phyloP scores from a whole-genome alignment of 92 coral and sea anemone genomes.

The Parazoanthus darwini region DNA sequence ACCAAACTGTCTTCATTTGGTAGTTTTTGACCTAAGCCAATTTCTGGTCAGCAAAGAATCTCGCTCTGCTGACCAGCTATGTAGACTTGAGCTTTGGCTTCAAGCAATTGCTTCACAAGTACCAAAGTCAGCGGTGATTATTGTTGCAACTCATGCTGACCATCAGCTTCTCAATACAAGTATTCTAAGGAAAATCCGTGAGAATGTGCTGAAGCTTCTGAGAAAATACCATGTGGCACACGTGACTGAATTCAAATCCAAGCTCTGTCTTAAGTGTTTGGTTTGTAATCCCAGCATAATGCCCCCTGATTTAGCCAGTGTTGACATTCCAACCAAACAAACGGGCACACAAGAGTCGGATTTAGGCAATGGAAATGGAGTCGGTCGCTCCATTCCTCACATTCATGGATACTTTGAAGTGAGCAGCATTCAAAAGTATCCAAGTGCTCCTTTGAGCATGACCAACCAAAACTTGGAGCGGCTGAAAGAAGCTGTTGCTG shows the following conservation, averaged over 20 bases:
- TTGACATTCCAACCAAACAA: not conserved
- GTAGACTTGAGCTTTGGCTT: constrained; percentile 48
- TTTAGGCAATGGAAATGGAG: not conserved
- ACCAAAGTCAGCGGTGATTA: not conserved
- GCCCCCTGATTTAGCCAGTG: not conserved
- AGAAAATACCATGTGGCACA: constrained; percentile 29
- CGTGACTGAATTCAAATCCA: not conserved
- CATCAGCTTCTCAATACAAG: not conserved
- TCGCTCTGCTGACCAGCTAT: constrained; percentile 39
- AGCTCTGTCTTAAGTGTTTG: constrained; percentile 12
- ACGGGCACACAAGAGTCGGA: not conserved
- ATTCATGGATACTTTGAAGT: constrained; percentile 46
- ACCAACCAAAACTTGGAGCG: constrained; percentile 19
- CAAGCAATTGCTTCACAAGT: constrained; percentile 41
- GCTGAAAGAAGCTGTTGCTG: constrained; percentile 1
- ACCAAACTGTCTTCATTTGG: constrained; percentile 24
- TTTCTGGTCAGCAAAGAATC: constrained; percentile 5
- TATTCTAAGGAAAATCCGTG: not conserved
- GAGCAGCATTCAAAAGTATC: constrained; percentile 20
- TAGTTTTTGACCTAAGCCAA: constrained; percentile 39
- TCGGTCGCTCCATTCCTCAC: constrained; percentile 26
- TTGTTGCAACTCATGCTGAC: constrained; percentile 51
- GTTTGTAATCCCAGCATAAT: constrained; percentile 22
- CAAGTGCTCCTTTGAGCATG: constrained; percentile 10
- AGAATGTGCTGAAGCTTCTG: not conserved